Conservation (phyloP, 1,140 invertebrate genomes). For the Centruroides sculpturatus region DNA sequence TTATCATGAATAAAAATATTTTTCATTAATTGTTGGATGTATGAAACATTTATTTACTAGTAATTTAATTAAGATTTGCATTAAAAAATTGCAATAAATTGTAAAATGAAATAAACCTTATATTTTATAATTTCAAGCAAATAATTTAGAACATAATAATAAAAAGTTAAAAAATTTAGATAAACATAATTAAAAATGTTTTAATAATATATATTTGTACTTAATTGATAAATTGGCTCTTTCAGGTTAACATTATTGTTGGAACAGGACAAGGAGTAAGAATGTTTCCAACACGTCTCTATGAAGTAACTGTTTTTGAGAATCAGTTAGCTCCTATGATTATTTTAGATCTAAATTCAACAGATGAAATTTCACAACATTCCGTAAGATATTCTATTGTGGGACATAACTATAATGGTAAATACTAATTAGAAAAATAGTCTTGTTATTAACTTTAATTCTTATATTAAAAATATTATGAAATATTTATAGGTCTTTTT, state of each 20-base stretch:
- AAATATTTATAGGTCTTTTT: constrained; percentile 18
- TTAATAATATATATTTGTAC: neutral
- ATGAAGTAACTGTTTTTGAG: constrained; percentile 22
- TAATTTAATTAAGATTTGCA: too few species aligned
- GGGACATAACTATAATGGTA: constrained; percentile 19
- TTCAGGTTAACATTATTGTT: constrained; percentile 23
- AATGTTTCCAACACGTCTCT: constrained; percentile 22
- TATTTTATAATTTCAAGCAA: too few species aligned
- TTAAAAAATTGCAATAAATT: too few species aligned
- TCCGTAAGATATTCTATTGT: constrained; percentile 22
- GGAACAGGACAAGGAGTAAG: constrained; percentile 25
- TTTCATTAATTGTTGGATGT: too few species aligned
- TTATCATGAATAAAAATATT: too few species aligned
- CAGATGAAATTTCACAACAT: constrained; percentile 22
- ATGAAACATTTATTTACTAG: too few species aligned
- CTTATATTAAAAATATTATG: too few species aligned
- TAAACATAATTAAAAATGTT: neutral
- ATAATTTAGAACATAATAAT: neutral
- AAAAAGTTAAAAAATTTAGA: neutral
- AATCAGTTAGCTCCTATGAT: constrained; percentile 21
- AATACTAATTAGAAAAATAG: neutral
- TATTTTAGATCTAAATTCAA: constrained; percentile 24
- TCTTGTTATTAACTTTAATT: too few species aligned
- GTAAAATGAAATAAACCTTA: too few species aligned
- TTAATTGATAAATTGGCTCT: neutral